Base-by-base conservation (phyloP, 1,140 invertebrate species). In the Anthonomus grandis region DNA sequence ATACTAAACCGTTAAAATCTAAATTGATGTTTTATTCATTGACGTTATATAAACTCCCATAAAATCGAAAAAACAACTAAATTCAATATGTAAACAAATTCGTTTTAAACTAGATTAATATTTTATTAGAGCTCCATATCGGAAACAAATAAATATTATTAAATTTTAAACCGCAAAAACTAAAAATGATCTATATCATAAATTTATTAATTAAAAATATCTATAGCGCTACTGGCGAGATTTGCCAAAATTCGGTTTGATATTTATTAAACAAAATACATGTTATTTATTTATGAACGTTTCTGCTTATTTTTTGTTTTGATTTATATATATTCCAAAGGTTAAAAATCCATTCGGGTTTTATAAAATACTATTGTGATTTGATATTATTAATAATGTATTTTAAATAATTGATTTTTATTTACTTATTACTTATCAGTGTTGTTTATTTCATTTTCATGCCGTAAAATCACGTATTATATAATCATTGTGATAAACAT, bases 91-190 rank as follows among this genome's bases (percentile, higher is more conserved):
- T 24, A 52, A 52, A 52, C 49, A 48, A 52, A 18, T 25, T n/a
- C 10, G 17, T 25, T 41, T 52, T 52, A 52, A 52, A 52, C 37
- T 42, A 52, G 42, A 52, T 52, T 41, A 38, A 52, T 52, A 52
- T 52, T 52, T 52, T 52, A 25, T 52, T 52, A 17, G 2, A 23
- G n/a, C 31, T 13, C 9, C n/a, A n/a, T 42, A 41, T 38, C 36
- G 37, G 15, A 42, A 52, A 42, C 13, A 52, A 52, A 52, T 52
- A 52, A 52, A 52, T 51, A 39, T n/a, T 51, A 52, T 41, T 52
- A 52, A 52, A 27, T 25, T 52, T 52, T 12, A 13, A 42, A 42
- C 49, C 49, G 37, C 49, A 41, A 38, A 38, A 50, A 38, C 48
- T 52, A 52, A 52, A 50, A 52, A 52, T 52, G 31, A 50, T 50